Conservation (phyloP, 2,888 invertebrate genomes). For the Phortica magna region DNA sequence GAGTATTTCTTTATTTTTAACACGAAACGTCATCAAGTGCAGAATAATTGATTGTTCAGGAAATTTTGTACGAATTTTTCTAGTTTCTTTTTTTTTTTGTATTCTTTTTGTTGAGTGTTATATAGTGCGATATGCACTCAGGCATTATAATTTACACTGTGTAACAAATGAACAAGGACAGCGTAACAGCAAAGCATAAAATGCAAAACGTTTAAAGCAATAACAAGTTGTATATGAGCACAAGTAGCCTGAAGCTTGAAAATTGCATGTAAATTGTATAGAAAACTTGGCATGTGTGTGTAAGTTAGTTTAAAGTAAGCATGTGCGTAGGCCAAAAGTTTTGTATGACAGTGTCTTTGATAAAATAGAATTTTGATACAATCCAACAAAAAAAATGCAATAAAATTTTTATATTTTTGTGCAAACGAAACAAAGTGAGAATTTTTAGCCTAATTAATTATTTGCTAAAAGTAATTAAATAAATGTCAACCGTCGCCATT, state of each 20-base stretch:
- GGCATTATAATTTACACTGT: conserved; percentile 1
- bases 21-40: conserved; percentile 22
- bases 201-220: background rate
- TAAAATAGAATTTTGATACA: background rate
- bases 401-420: background rate
- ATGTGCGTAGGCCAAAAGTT: background rate
- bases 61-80: conserved; percentile 46
- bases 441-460: conserved; percentile 35
- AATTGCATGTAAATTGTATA: no score
- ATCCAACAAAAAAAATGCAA: background rate
- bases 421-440: conserved; percentile 9
- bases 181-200: background rate
- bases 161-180: background rate
- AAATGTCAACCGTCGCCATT: background rate
- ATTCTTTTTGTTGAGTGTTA: background rate
- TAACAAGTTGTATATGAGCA: no score
- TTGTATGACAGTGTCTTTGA: background rate
- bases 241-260: no score
- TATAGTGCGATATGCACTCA: background rate
- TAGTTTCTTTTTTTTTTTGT: conserved; percentile 48
- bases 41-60: conserved; percentile 70
- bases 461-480: conserved; percentile 21
- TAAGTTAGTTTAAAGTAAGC: no score
- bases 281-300: no score
- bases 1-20: conserved; percentile 48